Base-by-base conservation (phyloP, 2,888 invertebrate species). In the Amblyteles armatorius region DNA sequence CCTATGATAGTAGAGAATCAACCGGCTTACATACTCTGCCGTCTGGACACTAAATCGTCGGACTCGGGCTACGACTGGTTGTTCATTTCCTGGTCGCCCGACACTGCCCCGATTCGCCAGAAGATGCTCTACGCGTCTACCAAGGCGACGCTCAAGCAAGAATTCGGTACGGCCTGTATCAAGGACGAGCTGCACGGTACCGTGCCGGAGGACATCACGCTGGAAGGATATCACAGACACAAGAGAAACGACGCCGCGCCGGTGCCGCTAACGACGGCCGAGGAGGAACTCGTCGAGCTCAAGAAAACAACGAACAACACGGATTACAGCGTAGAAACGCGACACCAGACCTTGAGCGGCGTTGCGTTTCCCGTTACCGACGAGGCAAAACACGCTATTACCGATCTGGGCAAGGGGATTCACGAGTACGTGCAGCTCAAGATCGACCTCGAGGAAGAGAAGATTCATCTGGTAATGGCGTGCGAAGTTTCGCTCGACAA, bases 111-210 rank as follows among this genome's bases (percentile, higher is more conserved):
- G 0, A 97, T 99, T 3, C 95, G 99, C 81, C 97, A 98, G 91
- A 99, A 99, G 94, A 99, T 99, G 99, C 94, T 99, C 77, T 99
- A 99, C 91, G 99, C 99, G 0, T 99, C 99, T 0, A 99, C 99
- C 0, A 98, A 99, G 94, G 98, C 99, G 0, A 99, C 99, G 0
- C 95, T 99, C 40, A 99, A 99, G 93, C 97, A 97, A 91, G 99
- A 99, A 94, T 99, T 99, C 94, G 99, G 99, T 0, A 97, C 98
- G 5, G 97, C 98, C 0, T 97, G 98, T 90, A 98, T 99, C 83
- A 97, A 97, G 90, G 98, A 99, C 93, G 99, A 99, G 94, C 94
- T 99, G 90, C 99, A 99, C 94, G 98, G 98, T 36, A 98, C 99
- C 16, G 94, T 94, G 0, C 93, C 97, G 95, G 96, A 96, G 86